These are phyloP conservation scores for Leuctra nigra DNA, from an alignment of 2,888 invertebrate genomes.

Conservation along the genomic window DNA sequence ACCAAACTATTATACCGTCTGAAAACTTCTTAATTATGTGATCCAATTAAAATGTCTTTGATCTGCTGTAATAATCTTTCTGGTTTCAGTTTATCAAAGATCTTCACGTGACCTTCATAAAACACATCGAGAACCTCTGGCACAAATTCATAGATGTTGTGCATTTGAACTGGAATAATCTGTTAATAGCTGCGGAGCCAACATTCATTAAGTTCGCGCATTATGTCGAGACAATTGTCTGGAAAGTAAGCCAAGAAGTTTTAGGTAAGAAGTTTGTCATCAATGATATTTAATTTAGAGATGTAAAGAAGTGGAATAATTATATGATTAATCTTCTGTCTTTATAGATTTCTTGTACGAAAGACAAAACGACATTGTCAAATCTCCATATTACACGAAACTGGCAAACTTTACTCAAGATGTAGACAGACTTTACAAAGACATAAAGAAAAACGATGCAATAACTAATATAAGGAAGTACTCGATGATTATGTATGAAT, in stretches of 20 bases:
- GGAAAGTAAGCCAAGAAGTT: slow-evolving; percentile 66
- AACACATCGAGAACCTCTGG: slow-evolving; percentile 70
- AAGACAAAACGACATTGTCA: slow-evolving; percentile 68
- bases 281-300: too few species aligned
- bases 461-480: slow-evolving; percentile 75
- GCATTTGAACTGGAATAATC: slow-evolving; percentile 63
- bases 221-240: slow-evolving; percentile 65
- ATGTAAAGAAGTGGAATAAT: too few species aligned
- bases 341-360: slow-evolving; percentile 69
- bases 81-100: slow-evolving; percentile 56
- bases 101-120: slow-evolving; percentile 60
- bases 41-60: too few species aligned
- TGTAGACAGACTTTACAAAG: slow-evolving; percentile 69
- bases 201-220: slow-evolving; percentile 68
- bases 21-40: too few species aligned
- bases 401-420: slow-evolving; percentile 75
- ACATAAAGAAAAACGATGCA: slow-evolving; percentile 68
- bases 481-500: slow-evolving; percentile 56
- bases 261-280: slow-evolving; percentile 47
- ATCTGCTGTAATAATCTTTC: too few species aligned
- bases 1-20: too few species aligned
- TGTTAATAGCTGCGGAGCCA: slow-evolving; percentile 68
- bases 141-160: slow-evolving; percentile 57
- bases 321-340: slow-evolving; percentile 12
- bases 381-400: slow-evolving; percentile 73